Evolutionary conservation across 2,113 vertebrate genomes (phyloP).

Genomic region (Gobiocypris rarus): DNA sequence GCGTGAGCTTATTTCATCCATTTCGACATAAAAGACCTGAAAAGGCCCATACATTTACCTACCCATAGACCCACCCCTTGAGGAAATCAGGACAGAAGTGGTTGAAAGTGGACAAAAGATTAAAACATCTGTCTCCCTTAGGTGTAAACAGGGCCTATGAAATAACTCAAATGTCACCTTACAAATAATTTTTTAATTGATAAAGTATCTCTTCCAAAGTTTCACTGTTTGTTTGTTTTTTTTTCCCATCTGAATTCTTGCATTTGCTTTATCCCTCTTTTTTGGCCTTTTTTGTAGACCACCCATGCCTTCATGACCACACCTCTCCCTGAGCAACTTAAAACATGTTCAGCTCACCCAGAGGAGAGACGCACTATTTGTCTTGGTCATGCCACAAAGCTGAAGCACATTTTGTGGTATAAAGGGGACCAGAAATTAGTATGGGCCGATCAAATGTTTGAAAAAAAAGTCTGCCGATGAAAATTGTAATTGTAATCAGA

Average conservation of each 20-base stretch:
- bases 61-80: too few relatives aligned
- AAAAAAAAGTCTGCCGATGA: slow-evolving; percentile 39
- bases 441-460: slow-evolving; percentile 32
- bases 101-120: too few relatives aligned
- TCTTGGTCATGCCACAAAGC: slow-evolving; percentile 48
- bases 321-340: slow-evolving; percentile 58
- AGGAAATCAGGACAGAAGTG: too few relatives aligned
- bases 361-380: slow-evolving; percentile 54
- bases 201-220: neutral
- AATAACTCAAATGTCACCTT: neutral
- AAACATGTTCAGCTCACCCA: slow-evolving; percentile 64
- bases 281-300: slow-evolving; percentile 58
- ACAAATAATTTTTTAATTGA: neutral
- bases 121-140: too few relatives aligned
- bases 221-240: too few relatives aligned
- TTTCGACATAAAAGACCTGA: too few relatives aligned
- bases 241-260: neutral
- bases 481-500: slow-evolving; percentile 42
- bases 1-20: too few relatives aligned
- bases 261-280: slow-evolving; percentile 18
- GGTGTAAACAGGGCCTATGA: too few relatives aligned
- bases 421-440: slow-evolving; percentile 46
- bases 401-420: slow-evolving; percentile 47
- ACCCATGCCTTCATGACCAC: slow-evolving; percentile 72
- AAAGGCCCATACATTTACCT: too few relatives aligned